These are phyloP conservation scores for Laterallus jamaicensis DNA, from an alignment of 2,113 vertebrate genomes.

Conservation along the genomic window DNA sequence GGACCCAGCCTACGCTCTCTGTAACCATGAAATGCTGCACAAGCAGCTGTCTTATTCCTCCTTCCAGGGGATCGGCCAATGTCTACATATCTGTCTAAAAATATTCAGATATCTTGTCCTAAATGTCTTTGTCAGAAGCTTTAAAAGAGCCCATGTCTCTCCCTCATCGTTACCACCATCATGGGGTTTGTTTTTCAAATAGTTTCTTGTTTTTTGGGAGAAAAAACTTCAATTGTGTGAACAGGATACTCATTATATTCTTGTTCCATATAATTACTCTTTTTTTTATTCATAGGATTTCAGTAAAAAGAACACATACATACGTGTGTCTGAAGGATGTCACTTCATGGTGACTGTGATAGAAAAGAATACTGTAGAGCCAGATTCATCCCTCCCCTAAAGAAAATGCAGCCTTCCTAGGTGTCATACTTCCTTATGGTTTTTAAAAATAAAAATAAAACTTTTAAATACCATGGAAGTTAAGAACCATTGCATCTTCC, in stretches of 20 bases:
- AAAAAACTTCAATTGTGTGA: not conserved
- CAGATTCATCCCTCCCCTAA: not conserved
- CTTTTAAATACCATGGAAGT: not conserved
- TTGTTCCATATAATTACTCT: not conserved
- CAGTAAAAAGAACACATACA: not conserved
- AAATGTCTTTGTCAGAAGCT: not conserved
- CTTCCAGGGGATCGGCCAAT: not conserved
- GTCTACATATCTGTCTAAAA: not conserved
- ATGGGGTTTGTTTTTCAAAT: not conserved
- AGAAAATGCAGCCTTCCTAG: not conserved
- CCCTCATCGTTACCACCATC: not conserved
- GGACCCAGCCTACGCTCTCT: not conserved
- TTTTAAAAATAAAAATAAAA: not conserved
- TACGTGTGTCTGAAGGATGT: not conserved
- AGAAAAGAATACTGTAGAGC: not conserved
- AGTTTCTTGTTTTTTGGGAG: not conserved
- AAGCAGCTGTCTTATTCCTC: not conserved
- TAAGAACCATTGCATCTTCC: not conserved
- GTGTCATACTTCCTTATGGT: not conserved
- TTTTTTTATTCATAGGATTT: not conserved
- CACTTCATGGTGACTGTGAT: not conserved
- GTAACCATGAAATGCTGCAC: not conserved
- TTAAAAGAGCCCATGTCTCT: not conserved
- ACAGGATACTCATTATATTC: not conserved
- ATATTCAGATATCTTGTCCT: not conserved